Conservation (phyloP, 2,797 vertebrate genomes). For the Tragopan temminckii region DNA sequence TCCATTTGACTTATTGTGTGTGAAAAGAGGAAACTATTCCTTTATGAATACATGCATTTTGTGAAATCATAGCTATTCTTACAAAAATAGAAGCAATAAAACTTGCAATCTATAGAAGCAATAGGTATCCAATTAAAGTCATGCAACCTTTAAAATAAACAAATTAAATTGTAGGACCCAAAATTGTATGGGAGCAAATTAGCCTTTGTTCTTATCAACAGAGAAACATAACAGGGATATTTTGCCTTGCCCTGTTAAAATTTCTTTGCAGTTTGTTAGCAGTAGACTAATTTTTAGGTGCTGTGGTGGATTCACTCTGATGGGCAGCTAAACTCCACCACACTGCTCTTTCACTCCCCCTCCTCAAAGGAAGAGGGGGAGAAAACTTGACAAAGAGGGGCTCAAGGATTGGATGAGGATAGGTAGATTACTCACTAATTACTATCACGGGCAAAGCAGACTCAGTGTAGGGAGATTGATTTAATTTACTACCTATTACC, state of each 20-base stretch:
- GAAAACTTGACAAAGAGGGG: neutral
- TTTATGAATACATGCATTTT: neutral
- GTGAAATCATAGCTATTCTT: slow-evolving; percentile 19
- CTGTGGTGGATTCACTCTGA: neutral
- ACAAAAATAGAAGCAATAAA: neutral
- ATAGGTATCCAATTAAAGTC: slow-evolving; percentile 14
- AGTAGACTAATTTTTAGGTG: neutral
- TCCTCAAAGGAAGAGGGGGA: neutral
- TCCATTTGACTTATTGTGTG: neutral
- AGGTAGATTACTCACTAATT: neutral
- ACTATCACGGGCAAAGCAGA: neutral
- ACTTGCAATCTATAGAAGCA: neutral
- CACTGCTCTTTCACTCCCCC: neutral
- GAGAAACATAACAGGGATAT: neutral
- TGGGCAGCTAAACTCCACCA: neutral
- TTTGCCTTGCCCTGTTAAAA: neutral
- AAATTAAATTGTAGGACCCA: neutral
- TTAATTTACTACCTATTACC: neutral
- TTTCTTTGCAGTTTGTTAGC: neutral
- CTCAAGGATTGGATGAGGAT: neutral
- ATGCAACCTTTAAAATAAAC: slow-evolving; percentile 38
- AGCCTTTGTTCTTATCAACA: neutral
- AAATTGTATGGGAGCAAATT: neutral
- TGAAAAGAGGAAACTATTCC: neutral
- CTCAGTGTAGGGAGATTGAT: neutral